A percentile compares a stretch with the other conserved stretches of the same genome.
Conservation (phyloP, 2,888 invertebrate species). For the Phragmatobia fuliginosa region DNA sequence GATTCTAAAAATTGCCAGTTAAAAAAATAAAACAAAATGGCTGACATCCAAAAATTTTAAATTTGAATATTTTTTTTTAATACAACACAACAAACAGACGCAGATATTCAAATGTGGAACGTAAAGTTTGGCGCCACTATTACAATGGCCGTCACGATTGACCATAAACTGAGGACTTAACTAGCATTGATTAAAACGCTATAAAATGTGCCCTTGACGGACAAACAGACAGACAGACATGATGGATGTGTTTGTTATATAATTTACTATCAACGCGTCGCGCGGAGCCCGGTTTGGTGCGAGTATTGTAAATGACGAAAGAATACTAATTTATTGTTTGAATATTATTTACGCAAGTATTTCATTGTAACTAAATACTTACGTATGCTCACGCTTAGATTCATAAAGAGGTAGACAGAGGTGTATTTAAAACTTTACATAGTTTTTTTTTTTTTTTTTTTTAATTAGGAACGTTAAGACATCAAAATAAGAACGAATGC, state of each 20-base stretch:
- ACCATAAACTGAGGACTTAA: conserved; percentile 53
- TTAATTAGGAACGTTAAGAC: too few species aligned
- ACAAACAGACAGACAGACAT: conserved; percentile 17
- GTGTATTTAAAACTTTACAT: too few species aligned
- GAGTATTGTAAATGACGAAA: conserved; percentile 25
- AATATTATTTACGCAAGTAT: not conserved
- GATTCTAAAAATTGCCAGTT: too few species aligned
- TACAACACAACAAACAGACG: conserved; percentile 19
- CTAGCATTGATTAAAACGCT: conserved; percentile 68
- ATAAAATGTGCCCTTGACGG: conserved; percentile 70
- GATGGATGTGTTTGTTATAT: conserved; percentile 32
- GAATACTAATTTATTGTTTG: conserved; percentile 17
- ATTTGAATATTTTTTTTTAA: not conserved
- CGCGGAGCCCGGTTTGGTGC: conserved; percentile 33
- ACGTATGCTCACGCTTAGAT: not conserved
- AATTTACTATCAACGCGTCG: conserved; percentile 36
- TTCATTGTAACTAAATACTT: not conserved
- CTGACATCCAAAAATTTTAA: not conserved
- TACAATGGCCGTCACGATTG: conserved; percentile 37
- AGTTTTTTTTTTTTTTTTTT: too few species aligned
- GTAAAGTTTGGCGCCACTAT: conserved; percentile 41
- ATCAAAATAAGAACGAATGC: too few species aligned
- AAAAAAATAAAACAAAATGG: not conserved
- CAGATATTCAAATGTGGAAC: conserved; percentile 4
- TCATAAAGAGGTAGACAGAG: not conserved